Base-by-base conservation (phyloP, 2,113 vertebrate species). In the Pomatorhinus ruficollis region DNA sequence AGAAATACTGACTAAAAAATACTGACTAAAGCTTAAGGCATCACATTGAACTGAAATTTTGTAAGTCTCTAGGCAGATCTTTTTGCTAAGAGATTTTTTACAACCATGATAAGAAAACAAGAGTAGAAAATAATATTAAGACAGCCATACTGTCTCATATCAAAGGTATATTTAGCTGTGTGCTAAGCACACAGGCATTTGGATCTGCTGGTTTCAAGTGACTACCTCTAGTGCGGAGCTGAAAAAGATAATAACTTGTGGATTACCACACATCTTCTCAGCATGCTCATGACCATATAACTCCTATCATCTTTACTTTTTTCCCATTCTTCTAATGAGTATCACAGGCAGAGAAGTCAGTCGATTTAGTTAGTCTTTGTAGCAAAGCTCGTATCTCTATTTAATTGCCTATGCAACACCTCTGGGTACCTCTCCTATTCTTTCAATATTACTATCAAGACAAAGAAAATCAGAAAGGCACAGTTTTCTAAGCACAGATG, bases 261-360 rank as follows among this genome's bases (percentile, higher is more conserved):
- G 60, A 82, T 63, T 94, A 42, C 7, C 45, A 42, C 14, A 22
- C 2, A 70, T 28, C 44, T 63, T 71, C 42, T 68, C n/a, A 83
- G 56, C 0, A 0, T 28, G 12, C 16, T 76, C 13, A 61, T 37
- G n/a, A 50, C 33, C 74, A 31, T 35, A 28, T 25, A 68, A 20
- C 19, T 89, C 24, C 65, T 64, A 12, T 71, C 18, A 50, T 42
- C 23, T 54, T 40, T 74, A 2, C 27, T 84, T 78, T 70, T 5
- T 39, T 81, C 59, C n/a, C 4, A 2, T 76, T 64, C 40, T 65
- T 71, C n/a, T 79, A 23, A 27, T 59, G 27, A 89, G 19, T 12
- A 77, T 35, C 65, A 50, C 24, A 63, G 49, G 23, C 10, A 89
- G 27, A 87, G 10, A 59, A 84, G 10, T 24, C 28, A 49, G 31